Base-by-base conservation (phyloP, 2,113 vertebrate genomes). In the Geococcyx californianus region DNA sequence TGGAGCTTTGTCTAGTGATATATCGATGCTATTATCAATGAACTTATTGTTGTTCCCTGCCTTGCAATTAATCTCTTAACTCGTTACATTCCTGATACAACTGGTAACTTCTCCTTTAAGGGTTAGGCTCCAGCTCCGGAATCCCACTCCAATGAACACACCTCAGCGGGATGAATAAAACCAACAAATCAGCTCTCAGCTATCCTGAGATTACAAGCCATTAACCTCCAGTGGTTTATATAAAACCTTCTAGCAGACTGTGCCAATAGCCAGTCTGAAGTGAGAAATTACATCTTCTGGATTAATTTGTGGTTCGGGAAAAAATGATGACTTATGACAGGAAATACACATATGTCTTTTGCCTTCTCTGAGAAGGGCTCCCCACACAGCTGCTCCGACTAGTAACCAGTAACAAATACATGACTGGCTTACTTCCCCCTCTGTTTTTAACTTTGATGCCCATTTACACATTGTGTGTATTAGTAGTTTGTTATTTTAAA, bases 401-500 rank as follows among this genome's bases (percentile, higher is more conserved):
- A 79, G 40, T 33, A 91, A 45, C 36, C 33, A 25, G 47, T 47
- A 83, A 93, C 58, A 93, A 94, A 84, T 62, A 31, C 26, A 28
- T 0, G 3, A 67, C 16, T 69, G 55, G 44, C 18, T 56, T 75
- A 89, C n/a, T 44, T 67, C 10, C 60, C 11, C 6, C 68, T 40
- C 72, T 67, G 52, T 70, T 96, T 94, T 92, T 64, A 95, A 78
- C 83, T 93, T 95, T 78, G 13, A 54, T 96, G 52, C 45, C 87
- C 85, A 81, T 95, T 93, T 93, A 64, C 83, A 90, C 60, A 40
- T 81, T 3, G 4, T 88, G 44, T 1, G 0, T 84, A 81, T 90
- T 67, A 84, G 87, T 87, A 87, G 77, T 47, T 89, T 96, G 84
- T 94, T 95, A 93, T 96, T 95, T 96, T 92, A 89, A 89, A 92